phyloP scores from a whole-genome alignment of 2,888 invertebrate species.

The Agrilus biguttatus region DNA sequence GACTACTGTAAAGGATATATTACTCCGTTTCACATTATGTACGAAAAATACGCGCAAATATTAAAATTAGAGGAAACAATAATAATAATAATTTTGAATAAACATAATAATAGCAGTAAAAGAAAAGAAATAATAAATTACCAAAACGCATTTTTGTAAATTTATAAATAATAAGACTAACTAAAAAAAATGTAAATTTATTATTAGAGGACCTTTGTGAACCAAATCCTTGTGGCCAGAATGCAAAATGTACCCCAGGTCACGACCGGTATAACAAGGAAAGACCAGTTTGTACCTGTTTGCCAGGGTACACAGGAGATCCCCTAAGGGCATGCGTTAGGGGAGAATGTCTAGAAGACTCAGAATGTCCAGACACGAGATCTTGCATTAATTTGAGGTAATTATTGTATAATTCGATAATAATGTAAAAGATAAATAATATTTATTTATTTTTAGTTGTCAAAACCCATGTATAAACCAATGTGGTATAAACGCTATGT shows the following conservation, averaged over 20 bases:
- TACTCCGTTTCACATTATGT: too few relatives aligned
- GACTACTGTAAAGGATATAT: too few relatives aligned
- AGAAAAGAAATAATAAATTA: too few relatives aligned
- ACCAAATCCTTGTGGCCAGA: slow-evolving; percentile 75
- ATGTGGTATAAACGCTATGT: slow-evolving; percentile 62
- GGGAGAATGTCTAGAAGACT: slow-evolving; percentile 68
- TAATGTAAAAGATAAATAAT: neutral
- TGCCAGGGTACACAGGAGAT: slow-evolving; percentile 63
- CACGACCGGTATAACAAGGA: slow-evolving; percentile 69
- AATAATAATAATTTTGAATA: too few relatives aligned
- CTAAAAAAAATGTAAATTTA: slow-evolving; percentile 8
- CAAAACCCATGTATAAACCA: slow-evolving; percentile 61
- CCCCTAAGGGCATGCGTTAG: slow-evolving; percentile 55
- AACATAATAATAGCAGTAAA: too few relatives aligned
- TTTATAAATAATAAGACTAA: neutral
- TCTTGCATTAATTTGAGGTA: slow-evolving; percentile 67
- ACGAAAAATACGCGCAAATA: too few relatives aligned
- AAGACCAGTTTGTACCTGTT: slow-evolving; percentile 75
- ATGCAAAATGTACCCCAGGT: slow-evolving; percentile 69
- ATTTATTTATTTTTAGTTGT: slow-evolving; percentile 23
- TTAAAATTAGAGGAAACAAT: too few relatives aligned
- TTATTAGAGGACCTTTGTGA: slow-evolving; percentile 62
- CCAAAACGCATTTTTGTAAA: neutral
- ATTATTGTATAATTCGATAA: slow-evolving; percentile 5
- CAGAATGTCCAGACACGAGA: slow-evolving; percentile 58